These are phyloP conservation scores for Sipha flava DNA, from an alignment of 1,140 invertebrate species.

Conservation along the genomic window DNA sequence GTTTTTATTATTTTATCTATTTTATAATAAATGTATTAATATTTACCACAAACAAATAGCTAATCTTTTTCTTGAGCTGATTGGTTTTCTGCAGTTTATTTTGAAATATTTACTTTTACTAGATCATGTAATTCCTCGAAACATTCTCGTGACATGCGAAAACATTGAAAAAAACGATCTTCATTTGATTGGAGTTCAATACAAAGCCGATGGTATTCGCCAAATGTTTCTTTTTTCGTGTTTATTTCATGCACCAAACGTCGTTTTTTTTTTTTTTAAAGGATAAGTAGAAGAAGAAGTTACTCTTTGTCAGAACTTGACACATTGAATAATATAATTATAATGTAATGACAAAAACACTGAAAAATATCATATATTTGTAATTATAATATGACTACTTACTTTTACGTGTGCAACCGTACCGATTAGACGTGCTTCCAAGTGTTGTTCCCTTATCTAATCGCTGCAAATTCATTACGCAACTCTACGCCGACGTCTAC, in stretches of 20 bases:
- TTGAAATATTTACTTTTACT: neutral
- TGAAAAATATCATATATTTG: neutral
- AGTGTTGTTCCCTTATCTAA: too few species aligned
- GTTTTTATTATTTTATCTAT: neutral
- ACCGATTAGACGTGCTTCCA: too few species aligned
- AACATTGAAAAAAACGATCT: slow-evolving; percentile 19
- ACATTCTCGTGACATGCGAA: neutral
- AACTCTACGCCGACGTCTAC: too few species aligned
- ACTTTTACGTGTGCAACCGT: too few species aligned
- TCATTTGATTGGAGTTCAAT: slow-evolving; percentile 21
- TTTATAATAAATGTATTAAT: neutral
- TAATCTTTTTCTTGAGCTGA: neutral
- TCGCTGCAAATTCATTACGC: too few species aligned
- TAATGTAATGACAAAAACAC: neutral
- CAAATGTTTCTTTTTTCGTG: slow-evolving; percentile 6
- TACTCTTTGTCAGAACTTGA: slow-evolving; percentile 5
- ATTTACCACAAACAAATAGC: neutral
- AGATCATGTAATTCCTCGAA: neutral
- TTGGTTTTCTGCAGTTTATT: neutral
- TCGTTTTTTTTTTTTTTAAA: slow-evolving; percentile 13
- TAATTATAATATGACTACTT: neutral
- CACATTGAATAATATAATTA: slow-evolving; percentile 14
- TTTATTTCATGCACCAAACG: slow-evolving; percentile 22
- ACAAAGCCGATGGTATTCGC: slow-evolving; percentile 6
- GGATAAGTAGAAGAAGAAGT: slow-evolving; percentile 5